Base-by-base conservation (phyloP, 1,140 invertebrate species). In the Conopomorpha cramerella region DNA sequence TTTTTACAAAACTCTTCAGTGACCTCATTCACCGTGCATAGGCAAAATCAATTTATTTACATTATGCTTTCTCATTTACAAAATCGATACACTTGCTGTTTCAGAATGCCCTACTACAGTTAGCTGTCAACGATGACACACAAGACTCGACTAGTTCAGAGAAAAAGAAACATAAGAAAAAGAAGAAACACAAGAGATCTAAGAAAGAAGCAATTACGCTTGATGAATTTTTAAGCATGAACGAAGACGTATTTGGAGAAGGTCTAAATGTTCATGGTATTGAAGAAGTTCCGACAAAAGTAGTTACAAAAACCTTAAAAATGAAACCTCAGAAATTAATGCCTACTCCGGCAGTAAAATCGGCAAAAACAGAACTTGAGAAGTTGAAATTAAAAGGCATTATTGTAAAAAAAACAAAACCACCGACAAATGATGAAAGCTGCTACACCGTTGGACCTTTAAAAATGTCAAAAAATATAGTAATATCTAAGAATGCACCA, bases 201-300 rank as follows among this genome's bases (percentile, higher is more conserved):
- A 76, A 76, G 38, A 76, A 72, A 37, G 36, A 57, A 16, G 50
- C 73, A 10, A 77, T 79, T 23, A 73, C 72, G 6, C 49, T 79
- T 3, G 62, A 74, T 46, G 62, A 79, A 34, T 79, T 79, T 37
- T 42, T 79, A 23, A 71, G 68, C 45, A 79, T 77, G 73, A 73
- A 79, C 38, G 67, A 66, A 47, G 73, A 77, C 46, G 63, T 79
- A 3, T 77, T 79, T 56, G 65, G 70, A 14, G 67, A 76, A 48
- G 64, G 51, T 38, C 36, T 76, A 26, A 61, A 72, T 45, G 51
- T 72, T 31, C 64, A 76, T 37, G 71, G 71, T 12, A 51, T 71
- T 41, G 65, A 74, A 43, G 68, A 78, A 56, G 59, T 76, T 30
- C 71, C 71, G 2, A 61, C 63, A 8, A 51, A 53, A 41, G 50